Evolutionary conservation across 2,113 vertebrate species (phyloP).

Genomic region (Mesitornis unicolor): DNA sequence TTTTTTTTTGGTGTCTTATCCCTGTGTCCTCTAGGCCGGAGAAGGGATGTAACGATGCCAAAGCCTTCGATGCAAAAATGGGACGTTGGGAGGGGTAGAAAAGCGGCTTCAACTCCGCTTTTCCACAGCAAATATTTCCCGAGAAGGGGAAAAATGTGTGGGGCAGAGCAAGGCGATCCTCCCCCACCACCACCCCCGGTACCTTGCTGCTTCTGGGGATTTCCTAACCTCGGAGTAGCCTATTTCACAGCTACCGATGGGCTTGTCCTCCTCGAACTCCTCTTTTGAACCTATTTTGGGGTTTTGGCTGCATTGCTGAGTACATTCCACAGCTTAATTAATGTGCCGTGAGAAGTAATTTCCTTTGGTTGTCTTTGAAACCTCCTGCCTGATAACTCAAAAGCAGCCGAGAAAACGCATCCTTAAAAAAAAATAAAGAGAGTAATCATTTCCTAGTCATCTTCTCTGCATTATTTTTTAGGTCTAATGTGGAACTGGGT

Average conservation of each 20-base stretch:
- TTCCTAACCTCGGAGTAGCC: neutral
- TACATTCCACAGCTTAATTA: neutral
- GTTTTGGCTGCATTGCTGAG: neutral
- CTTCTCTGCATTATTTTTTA: neutral
- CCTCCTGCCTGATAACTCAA: neutral
- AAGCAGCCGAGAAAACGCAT: neutral
- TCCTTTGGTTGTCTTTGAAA: neutral
- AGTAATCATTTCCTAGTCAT: neutral
- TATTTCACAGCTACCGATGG: neutral
- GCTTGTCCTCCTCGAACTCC: neutral
- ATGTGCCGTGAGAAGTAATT: neutral
- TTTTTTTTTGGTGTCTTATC: neutral
- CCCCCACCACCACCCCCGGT: neutral
- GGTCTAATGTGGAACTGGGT: neutral
- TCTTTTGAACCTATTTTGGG: neutral
- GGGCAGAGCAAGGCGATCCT: neutral
- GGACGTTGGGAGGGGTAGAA: neutral
- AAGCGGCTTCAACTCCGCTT: rapidly evolving
- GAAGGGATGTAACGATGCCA: neutral
- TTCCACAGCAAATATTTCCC: rapidly evolving
- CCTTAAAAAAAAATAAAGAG: neutral
- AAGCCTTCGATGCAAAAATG: neutral
- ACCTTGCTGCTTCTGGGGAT: neutral
- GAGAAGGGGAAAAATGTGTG: rapidly evolving
- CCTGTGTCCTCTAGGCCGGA: neutral